Percentiles rank a stretch among this genome's conserved stretches.
phyloP scores from a whole-genome alignment of 2,797 vertebrate species.

The Notoglanidium macrostoma region DNA sequence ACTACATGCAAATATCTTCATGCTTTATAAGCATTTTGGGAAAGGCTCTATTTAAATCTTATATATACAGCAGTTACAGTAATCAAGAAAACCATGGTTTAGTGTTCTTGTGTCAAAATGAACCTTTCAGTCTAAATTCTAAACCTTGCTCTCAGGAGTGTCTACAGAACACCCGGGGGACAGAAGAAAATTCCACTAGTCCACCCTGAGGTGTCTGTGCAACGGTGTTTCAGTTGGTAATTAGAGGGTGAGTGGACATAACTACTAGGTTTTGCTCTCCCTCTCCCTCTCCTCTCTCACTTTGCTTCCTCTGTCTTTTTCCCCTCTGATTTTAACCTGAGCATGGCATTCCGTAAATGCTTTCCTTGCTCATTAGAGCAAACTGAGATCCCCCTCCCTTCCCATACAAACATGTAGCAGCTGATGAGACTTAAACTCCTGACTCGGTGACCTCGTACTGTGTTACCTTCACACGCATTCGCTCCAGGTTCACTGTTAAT shows the following conservation, averaged over 20 bases:
- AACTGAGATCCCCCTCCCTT: conserved; percentile 46
- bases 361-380: conserved; percentile 76
- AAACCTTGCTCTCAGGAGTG: neutral
- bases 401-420: conserved; percentile 25
- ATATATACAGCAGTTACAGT: no score
- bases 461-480: conserved; percentile 17
- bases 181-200: conserved; percentile 8
- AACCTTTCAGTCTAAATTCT: neutral
- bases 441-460: conserved; percentile 11
- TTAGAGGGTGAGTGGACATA: conserved; percentile 66
- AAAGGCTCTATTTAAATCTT: no score
- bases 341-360: conserved; percentile 78
- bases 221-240: conserved; percentile 66
- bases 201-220: conserved; percentile 35
- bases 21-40: neutral
- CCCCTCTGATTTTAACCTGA: conserved; percentile 72
- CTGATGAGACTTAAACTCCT: conserved; percentile 19
- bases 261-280: conserved; percentile 17
- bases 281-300: neutral
- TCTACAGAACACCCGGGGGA: neutral
- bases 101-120: neutral
- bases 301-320: neutral
- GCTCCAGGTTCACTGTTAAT: conserved; percentile 9
- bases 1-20: neutral
- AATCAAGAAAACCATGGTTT: neutral